Base-by-base conservation (phyloP, 2,797 vertebrate genomes). In the Myiotriccus ornatus region DNA sequence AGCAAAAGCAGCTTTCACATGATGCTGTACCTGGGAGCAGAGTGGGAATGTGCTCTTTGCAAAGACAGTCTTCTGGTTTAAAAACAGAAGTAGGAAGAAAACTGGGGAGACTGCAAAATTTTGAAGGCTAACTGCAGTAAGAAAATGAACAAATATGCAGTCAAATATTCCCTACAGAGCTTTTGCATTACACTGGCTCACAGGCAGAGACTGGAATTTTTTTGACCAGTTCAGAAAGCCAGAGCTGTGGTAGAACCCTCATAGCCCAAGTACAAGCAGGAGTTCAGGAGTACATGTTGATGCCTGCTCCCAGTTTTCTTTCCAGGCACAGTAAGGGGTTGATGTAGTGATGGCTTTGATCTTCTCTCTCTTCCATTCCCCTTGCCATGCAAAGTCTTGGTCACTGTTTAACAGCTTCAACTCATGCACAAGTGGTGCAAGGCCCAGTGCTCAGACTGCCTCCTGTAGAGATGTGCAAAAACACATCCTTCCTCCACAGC, bases 321-420 rank as follows among this genome's bases (percentile, higher is more conserved):
- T 14, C 20, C 44, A 65, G 43, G 2, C 10, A 6, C 16, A 12
- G 30, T 8, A 65, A 5, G 0, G 14, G 7, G 0, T 4, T 65
- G 35, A 24, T 49, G 16, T 37, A 44, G 24, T 0, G 1, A 17
- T 16, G 35, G 18, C 46, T 88, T 81, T 75, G 20, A 10, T 55
- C 13, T 64, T 63, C 25, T 73, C 15, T 10, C 37, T 43, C 0
- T 64, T 82, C 25, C 2, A 0, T 46, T 71, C 23, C 9, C 13
- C 14, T 64, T n/a, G 35, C 17, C 12, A 2, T 44, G 32, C 21
- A 65, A 87, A 62, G 6, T 12, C 12, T 46, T 73, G 12, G 28
- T 55, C 13, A 2, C 44, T 41, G 14, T 19, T 55, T 77, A 28
- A 28, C 15, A 39, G 52, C 50, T 74, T 43, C n/a, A 69, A 1